Base-by-base conservation (phyloP, 2,888 invertebrate species). In the Micropterix aruncella region DNA sequence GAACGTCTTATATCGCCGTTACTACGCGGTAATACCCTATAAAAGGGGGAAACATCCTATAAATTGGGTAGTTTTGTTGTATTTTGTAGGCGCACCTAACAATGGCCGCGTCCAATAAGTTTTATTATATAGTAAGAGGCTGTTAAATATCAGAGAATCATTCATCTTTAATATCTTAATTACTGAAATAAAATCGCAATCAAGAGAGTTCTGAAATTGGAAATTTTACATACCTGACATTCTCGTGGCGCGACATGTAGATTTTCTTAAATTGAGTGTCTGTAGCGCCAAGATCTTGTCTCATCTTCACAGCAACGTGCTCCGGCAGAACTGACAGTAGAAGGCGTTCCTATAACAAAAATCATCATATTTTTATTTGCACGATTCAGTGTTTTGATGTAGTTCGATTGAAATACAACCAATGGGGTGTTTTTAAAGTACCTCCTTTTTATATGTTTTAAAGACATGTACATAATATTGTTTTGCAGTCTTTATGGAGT, bases 241-340 rank as follows among this genome's bases (percentile, higher is more conserved):
- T 93, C 65, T 95, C 94, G 62, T 94, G 93, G 16, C 94, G 75
- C 53, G 90, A 92, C 93, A 95, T 94, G 65, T 94, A 95, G 59
- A 95, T 94, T 69, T 94, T 94, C 68, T 94, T 92, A 65, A 95
- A 95, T 61, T 94, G 94, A 2, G 91, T 92, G 58, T 91, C 90
- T 47, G 87, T 82, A 18, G 86, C 83, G 18, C 93, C 94, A 51
- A 95, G 73, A 60, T 96, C 95, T 60, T 92, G 85, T 36, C 94
- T 77, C 92, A 96, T 95, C 66, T 92, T 92, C 43, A 94, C 89
- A 15, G 95, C 96, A 47, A 96, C 92, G 65, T 95, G 95, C 60
- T 94, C 88, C 1, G 94, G 96, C 47, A 96, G 72, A 4, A 96
- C 95, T 14, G 95, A 95, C 16, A 96, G 71, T 46, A 96, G 66